Evolutionary conservation across 2,888 invertebrate genomes (phyloP), one percentile per base, ranked within the genome.

Genomic region (Troilus luridus): DNA sequence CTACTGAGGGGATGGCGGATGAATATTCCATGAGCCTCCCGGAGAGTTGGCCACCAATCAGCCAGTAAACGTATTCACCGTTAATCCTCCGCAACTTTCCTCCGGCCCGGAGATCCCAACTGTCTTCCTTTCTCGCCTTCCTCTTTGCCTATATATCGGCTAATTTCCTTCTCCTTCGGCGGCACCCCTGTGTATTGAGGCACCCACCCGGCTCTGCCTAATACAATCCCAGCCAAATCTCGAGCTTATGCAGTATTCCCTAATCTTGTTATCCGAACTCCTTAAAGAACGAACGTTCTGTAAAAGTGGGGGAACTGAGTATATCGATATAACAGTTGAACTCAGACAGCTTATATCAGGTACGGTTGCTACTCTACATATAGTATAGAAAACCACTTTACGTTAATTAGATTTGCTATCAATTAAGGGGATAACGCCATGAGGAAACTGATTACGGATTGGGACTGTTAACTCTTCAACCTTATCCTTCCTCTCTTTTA

Each of bases 21-120:
- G 88, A 60, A 88, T 88, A 88, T 88, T 88, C 88, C 41, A 88
- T 88, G 88, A 88, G 88, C 62, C 60, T 7, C 59, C 12, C 27
- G 59, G 41, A 12, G 54, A 88, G 58, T 60, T 88, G 58, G n/a
- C 88, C 88, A 27, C 88, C 88, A 88, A 88, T 88, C 88, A 88
- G 88, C 88, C 88, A 5, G 60, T 60, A 85, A 85, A n/a, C 85
- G 85, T 85, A n/a, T 88, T 64, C 60, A 12, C 88, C 24, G 88
- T 64, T 88, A 88, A 88, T 88, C 88, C 88, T 12, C 24, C 12
- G 21, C 54, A 88, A 88, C 88, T 88, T 88, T 64, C 12, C 27
- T 14, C 59, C 58, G 64, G 62, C 19, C 12, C 9, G 41, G 41
- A 41, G 41, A 8, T 41, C 9, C 11, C 60, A 62, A 88, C 19